Conservation (phyloP, 2,888 invertebrate genomes). For the Calephelis perditalis region DNA sequence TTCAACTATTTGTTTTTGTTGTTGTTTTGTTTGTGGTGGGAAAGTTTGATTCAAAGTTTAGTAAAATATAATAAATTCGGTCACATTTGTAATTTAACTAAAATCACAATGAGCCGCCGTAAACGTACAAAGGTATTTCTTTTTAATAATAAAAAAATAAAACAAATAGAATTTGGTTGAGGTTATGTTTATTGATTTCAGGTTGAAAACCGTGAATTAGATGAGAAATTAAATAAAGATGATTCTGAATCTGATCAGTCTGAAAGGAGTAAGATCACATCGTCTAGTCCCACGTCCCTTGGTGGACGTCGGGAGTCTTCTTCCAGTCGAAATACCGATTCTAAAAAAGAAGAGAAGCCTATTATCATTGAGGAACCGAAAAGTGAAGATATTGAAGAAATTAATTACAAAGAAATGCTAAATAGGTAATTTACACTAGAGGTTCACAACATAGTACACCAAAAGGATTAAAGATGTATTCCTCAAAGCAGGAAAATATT, state of each 20-base stretch:
- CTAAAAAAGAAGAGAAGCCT: constrained; percentile 69
- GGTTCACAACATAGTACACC: no score
- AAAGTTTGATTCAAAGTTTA: not conserved
- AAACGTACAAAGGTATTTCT: constrained; percentile 73
- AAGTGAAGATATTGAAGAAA: constrained; percentile 83
- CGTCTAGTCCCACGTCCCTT: constrained; percentile 76
- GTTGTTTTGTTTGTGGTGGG: not conserved
- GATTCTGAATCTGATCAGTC: constrained; percentile 81
- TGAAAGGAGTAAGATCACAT: constrained; percentile 78
- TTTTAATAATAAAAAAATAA: not conserved
- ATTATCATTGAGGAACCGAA: constrained; percentile 68
- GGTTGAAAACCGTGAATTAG: constrained; percentile 78
- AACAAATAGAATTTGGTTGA: constrained; percentile 32
- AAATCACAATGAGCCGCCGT: constrained; percentile 75
- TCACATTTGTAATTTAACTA: constrained; percentile 10
- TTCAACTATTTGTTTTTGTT: no score
- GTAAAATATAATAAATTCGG: no score
- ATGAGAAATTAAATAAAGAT: constrained; percentile 82
- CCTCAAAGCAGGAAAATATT: no score
- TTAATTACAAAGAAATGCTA: constrained; percentile 67
- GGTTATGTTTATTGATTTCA: constrained; percentile 79
- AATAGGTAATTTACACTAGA: constrained; percentile 46
- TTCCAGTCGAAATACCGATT: constrained; percentile 64
- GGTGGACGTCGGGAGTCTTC: constrained; percentile 71
- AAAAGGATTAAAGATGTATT: no score